Conservation (phyloP, 2,888 invertebrate species). For the Stenolophus ochropezus region DNA sequence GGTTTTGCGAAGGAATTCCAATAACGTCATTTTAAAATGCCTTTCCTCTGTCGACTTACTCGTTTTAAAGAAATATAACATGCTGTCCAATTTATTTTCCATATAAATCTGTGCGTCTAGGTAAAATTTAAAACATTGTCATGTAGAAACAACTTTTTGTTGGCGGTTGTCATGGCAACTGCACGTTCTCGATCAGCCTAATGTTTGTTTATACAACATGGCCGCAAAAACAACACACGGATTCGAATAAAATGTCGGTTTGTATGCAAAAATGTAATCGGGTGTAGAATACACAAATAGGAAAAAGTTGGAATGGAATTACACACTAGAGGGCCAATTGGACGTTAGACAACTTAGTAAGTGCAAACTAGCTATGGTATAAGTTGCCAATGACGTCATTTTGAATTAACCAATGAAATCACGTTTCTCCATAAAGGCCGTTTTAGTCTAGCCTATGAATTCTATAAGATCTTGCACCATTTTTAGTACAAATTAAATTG, state of each 20-base stretch:
- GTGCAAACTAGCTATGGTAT: too few relatives aligned
- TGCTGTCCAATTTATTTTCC: constrained; percentile 15
- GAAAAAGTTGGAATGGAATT: constrained; percentile 22
- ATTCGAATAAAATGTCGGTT: constrained; percentile 31
- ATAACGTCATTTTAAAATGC: background rate
- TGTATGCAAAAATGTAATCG: constrained; percentile 23
- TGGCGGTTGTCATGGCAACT: constrained; percentile 2
- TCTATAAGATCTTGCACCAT: too few relatives aligned
- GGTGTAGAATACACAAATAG: background rate
- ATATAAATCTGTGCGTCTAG: background rate
- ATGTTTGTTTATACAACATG: constrained; percentile 20
- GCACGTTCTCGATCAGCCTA: constrained; percentile 12
- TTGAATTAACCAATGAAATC: too few relatives aligned
- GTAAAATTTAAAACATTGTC: constrained; percentile 7
- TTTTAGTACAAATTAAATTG: too few relatives aligned
- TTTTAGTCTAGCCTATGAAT: too few relatives aligned
- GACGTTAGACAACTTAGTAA: too few relatives aligned
- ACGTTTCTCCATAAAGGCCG: too few relatives aligned
- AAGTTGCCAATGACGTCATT: too few relatives aligned
- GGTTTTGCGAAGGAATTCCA: too few relatives aligned
- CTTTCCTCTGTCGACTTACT: background rate
- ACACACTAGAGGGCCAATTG: background rate
- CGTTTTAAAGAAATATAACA: background rate
- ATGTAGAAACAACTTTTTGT: constrained; percentile 24
- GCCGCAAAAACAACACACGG: background rate